These are phyloP conservation scores for Microctonus aethiopoides DNA, from an alignment of 2,888 invertebrate species.

Conservation along the genomic window DNA sequence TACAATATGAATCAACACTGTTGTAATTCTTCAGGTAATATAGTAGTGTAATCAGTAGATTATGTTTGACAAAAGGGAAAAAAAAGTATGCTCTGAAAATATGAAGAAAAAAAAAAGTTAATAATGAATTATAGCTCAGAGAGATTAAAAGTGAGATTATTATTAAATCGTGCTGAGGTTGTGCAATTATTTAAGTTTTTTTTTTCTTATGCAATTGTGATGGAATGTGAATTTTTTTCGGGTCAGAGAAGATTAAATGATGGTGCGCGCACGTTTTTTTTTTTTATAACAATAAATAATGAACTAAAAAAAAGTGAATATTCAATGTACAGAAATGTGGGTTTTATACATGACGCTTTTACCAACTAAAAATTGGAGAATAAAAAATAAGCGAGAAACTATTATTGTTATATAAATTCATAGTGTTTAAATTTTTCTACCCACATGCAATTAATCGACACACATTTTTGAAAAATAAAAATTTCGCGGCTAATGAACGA, in stretches of 20 bases:
- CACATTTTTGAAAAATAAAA: too few relatives aligned
- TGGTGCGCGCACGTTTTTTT: neutral
- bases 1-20: neutral
- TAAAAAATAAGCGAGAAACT: constrained; percentile 47
- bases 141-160: neutral
- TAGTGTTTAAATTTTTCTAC: neutral
- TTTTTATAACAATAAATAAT: neutral
- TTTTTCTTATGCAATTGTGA: neutral
- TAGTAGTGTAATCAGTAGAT: neutral
- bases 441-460: neutral
- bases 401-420: constrained; percentile 54
- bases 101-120: neutral
- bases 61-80: neutral
- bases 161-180: neutral
- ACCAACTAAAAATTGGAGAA: constrained; percentile 41
- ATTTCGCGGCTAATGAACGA: too few relatives aligned
- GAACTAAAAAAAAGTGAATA: neutral
- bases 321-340: constrained; percentile 40
- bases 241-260: too few relatives aligned
- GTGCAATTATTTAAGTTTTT: neutral
- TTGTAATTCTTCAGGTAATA: neutral
- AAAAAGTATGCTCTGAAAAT: neutral
- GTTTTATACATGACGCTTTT: constrained; percentile 61
- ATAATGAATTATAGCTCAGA: neutral
- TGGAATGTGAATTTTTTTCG: neutral